These are phyloP conservation scores for Acrossocheilus wenchowensis DNA, from an alignment of 2,797 vertebrate species.

Conservation along the genomic window DNA sequence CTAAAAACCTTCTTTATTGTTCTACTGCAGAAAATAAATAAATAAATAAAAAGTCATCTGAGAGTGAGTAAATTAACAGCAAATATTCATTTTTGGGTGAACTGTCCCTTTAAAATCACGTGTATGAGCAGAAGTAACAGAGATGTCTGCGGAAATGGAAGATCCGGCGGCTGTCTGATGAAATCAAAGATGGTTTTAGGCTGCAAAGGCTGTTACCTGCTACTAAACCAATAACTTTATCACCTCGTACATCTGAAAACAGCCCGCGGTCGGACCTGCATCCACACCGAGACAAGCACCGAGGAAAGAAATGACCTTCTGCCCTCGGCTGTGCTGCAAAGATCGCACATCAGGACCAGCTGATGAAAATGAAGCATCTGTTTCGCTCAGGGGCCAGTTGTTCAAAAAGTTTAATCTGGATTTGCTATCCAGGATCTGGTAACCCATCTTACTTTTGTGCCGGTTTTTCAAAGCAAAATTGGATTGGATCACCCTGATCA, in stretches of 20 bases:
- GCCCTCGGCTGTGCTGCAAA: slow-evolving; percentile 22
- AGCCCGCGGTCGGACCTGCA: slow-evolving; percentile 23
- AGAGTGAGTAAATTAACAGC: neutral
- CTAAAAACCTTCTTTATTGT: neutral
- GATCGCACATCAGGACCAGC: slow-evolving; percentile 55
- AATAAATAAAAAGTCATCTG: neutral
- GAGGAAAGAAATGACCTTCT: neutral
- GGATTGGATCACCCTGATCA: no score
- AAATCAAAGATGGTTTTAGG: slow-evolving; percentile 46
- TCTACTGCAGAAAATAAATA: no score
- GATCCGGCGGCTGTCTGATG: neutral
- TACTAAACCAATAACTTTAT: slow-evolving; percentile 58
- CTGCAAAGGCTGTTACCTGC: slow-evolving; percentile 65
- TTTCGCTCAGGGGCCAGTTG: slow-evolving; percentile 24
- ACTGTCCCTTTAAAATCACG: neutral
- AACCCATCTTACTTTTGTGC: no score
- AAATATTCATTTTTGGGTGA: neutral
- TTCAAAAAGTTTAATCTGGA: no score
- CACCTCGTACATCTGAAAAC: slow-evolving; percentile 57
- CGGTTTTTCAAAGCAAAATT: no score
- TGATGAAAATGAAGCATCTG: slow-evolving; percentile 59
- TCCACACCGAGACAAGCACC: neutral
- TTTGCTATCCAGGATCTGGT: no score
- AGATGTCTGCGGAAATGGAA: neutral
- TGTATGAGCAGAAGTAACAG: neutral